phyloP scores from a whole-genome alignment of 2,888 invertebrate species.

The Halocaridina rubra region DNA sequence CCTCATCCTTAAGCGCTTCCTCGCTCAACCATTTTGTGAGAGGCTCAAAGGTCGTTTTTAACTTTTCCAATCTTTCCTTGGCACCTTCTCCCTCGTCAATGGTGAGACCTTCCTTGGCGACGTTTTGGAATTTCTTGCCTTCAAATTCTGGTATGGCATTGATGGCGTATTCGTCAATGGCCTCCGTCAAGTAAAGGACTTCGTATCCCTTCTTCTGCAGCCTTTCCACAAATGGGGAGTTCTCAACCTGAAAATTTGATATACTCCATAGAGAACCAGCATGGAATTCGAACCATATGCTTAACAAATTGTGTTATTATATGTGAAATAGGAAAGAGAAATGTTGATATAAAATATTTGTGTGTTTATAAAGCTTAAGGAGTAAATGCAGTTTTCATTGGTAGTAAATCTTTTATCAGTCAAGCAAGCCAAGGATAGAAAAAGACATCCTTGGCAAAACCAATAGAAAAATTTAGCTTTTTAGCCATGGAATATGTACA shows the following conservation, averaged over 20 bases:
- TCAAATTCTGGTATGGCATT: constrained; percentile 97
- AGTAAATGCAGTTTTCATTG: too few species aligned
- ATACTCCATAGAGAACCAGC: too few species aligned
- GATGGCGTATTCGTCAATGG: constrained; percentile 98
- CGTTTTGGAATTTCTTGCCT: constrained; percentile 98
- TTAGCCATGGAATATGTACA: too few species aligned
- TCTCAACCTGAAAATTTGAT: constrained; percentile 75
- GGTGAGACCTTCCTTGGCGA: constrained; percentile 96
- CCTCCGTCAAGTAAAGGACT: constrained; percentile 92
- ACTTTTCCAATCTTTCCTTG: constrained; percentile 81
- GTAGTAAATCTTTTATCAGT: too few species aligned
- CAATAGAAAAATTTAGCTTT: too few species aligned
- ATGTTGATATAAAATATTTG: too few species aligned
- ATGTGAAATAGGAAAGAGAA: too few species aligned
- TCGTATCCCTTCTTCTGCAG: constrained; percentile 93
- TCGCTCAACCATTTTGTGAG: constrained; percentile 90
- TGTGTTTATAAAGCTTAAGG: too few species aligned
- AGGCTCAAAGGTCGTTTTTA: constrained; percentile 86
- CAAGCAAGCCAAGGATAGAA: too few species aligned
- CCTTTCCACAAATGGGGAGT: constrained; percentile 95
- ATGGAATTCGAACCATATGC: too few species aligned
- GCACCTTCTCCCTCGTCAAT: constrained; percentile 77
- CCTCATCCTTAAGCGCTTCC: constrained; percentile 80
- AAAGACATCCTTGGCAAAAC: too few species aligned
- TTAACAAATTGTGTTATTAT: too few species aligned